Percentiles rank a stretch among this genome's conserved stretches.
phyloP scores from a whole-genome alignment of 2,797 vertebrate genomes.

The Myiotriccus ornatus region DNA sequence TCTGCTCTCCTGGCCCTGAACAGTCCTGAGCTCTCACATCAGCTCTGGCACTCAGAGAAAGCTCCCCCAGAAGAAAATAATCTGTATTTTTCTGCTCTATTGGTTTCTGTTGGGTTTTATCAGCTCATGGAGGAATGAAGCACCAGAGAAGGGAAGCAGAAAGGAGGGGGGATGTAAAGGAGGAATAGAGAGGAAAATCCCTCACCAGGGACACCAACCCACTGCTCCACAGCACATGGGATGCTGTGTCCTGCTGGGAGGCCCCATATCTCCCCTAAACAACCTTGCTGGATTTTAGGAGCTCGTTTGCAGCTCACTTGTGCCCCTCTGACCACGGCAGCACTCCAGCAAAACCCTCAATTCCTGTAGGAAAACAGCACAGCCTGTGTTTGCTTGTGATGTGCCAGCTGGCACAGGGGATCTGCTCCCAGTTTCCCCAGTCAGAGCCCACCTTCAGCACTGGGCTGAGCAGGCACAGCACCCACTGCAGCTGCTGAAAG shows the following conservation, averaged over 20 bases:
- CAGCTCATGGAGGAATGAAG: not conserved
- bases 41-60: not conserved
- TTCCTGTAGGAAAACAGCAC: not conserved
- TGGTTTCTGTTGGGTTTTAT: not conserved
- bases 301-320: not conserved
- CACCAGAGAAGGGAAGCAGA: not conserved
- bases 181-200: not conserved
- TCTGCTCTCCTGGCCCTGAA: not conserved
- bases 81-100: not conserved
- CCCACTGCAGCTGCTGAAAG: fast-evolving
- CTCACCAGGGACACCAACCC: not conserved
- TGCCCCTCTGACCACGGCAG: too few relatives aligned
- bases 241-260: not conserved
- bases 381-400: not conserved
- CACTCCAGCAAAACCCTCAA: not conserved
- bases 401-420: not conserved
- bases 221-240: not conserved
- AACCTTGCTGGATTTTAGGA: not conserved
- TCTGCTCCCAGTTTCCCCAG: not conserved
- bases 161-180: not conserved
- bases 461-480: not conserved
- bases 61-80: not conserved
- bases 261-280: fast-evolving
- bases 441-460: not conserved
- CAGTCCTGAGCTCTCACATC: not conserved